Conservation (phyloP, 92 coral and sea anemone genomes). For the Zoanthus solanderi region DNA sequence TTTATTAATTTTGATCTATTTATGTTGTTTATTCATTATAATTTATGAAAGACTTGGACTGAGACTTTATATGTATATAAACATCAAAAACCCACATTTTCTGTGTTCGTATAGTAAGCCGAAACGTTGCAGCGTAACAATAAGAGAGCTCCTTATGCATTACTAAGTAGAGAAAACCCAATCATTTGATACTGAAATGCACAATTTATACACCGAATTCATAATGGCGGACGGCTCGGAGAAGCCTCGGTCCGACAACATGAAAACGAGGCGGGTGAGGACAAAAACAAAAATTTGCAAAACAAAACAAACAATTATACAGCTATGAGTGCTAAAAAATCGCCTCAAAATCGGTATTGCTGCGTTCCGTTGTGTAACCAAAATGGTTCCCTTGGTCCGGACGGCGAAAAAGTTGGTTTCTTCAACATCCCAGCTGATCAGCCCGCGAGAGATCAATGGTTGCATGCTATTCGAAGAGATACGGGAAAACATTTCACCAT, state of each 20-base stretch:
- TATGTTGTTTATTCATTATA: no score
- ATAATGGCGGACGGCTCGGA: slow-evolving; percentile 1
- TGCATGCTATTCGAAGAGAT: slow-evolving; percentile 43
- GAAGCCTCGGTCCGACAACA: slow-evolving; percentile 31
- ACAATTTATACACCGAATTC: neutral
- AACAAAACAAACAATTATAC: slow-evolving; percentile 8
- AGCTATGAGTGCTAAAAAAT: slow-evolving; percentile 31
- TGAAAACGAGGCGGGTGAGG: slow-evolving; percentile 45
- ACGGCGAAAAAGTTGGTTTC: slow-evolving; percentile 45
- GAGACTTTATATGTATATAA: no score
- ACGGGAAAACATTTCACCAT: slow-evolving; percentile 43
- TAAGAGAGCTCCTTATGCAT: no score
- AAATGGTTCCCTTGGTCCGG: slow-evolving; percentile 32
- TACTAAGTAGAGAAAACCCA: no score
- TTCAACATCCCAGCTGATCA: slow-evolving; percentile 31
- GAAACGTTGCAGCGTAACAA: no score
- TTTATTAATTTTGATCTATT: no score
- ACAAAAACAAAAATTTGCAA: neutral
- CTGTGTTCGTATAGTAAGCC: no score
- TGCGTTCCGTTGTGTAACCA: slow-evolving; percentile 46
- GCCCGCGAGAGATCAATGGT: slow-evolving; percentile 43
- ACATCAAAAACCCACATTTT: no score
- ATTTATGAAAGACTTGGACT: no score
- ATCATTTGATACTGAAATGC: no score
- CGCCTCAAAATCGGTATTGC: slow-evolving; percentile 41